These are phyloP conservation scores for Prolemur simus DNA, from an alignment of 2,113 vertebrate genomes.

Conservation along the genomic window DNA sequence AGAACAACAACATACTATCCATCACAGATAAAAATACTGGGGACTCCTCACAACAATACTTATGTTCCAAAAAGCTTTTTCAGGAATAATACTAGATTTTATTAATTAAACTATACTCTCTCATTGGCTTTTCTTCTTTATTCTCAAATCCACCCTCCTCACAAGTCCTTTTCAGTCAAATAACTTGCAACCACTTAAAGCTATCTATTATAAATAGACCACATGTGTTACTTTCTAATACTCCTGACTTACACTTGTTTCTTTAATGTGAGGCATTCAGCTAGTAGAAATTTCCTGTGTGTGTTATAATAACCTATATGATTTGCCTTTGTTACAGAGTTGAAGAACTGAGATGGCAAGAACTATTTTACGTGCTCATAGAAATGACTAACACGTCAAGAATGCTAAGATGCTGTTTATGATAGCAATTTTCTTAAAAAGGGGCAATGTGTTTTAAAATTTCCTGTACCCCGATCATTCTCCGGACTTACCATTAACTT, in stretches of 20 bases:
- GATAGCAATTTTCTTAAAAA: neutral
- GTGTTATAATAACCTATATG: neutral
- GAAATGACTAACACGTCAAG: neutral
- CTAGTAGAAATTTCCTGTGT: neutral
- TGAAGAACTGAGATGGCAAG: neutral
- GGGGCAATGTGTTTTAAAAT: neutral
- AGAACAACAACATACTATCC: neutral
- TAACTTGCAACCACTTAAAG: neutral
- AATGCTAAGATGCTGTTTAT: neutral
- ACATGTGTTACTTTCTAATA: neutral
- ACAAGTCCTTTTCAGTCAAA: neutral
- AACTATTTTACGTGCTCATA: neutral
- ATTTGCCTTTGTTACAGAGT: neutral
- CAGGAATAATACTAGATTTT: neutral
- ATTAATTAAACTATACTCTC: neutral
- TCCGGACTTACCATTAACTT: constrained; percentile 88
- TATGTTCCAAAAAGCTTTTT: neutral
- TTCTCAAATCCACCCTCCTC: neutral
- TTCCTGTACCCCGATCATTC: neutral
- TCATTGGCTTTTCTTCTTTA: neutral
- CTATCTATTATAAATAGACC: neutral
- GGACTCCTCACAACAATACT: neutral
- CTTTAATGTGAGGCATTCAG: neutral
- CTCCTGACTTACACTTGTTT: neutral
- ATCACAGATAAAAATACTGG: neutral